Conservation (phyloP, 2,113 vertebrate genomes). For the Rhinogobius similis region DNA sequence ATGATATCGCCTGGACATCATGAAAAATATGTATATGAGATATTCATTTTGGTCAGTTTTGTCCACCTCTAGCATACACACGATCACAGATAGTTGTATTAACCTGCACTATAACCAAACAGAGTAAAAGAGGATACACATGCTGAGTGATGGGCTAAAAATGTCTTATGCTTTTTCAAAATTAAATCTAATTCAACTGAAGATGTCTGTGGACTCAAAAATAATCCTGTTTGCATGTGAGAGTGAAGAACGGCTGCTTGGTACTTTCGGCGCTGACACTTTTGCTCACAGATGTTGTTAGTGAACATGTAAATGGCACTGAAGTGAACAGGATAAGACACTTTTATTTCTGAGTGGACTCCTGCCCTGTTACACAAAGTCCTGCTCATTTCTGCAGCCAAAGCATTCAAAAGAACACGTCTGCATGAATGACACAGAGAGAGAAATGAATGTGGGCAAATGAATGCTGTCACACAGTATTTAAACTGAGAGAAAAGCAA, state of each 20-base stretch:
- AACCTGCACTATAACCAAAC: neutral
- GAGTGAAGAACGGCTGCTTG: slow-evolving; percentile 28
- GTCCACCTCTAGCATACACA: too few relatives aligned
- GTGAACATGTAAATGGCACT: neutral
- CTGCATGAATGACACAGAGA: neutral
- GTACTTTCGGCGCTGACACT: slow-evolving; percentile 39
- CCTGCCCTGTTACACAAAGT: neutral
- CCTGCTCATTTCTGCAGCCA: neutral
- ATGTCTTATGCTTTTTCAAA: neutral
- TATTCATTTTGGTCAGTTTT: too few relatives aligned
- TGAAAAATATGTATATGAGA: too few relatives aligned
- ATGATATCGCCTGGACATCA: too few relatives aligned
- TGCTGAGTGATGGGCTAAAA: neutral
- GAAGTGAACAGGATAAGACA: slow-evolving; percentile 15
- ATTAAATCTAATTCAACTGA: neutral
- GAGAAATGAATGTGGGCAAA: too few relatives aligned
- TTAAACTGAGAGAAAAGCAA: too few relatives aligned
- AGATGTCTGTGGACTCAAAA: slow-evolving; percentile 7
- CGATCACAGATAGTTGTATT: too few relatives aligned
- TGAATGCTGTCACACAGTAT: too few relatives aligned
- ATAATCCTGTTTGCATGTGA: neutral
- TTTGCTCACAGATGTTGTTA: neutral
- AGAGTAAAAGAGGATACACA: neutral
- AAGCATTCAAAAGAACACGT: slow-evolving; percentile 6
- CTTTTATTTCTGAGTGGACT: slow-evolving; percentile 2